A percentile compares a stretch with the other conserved stretches of the same genome.
phyloP scores from a whole-genome alignment of 35 echinoderm and acorn worm genomes.

The Lytechinus variegatus region DNA sequence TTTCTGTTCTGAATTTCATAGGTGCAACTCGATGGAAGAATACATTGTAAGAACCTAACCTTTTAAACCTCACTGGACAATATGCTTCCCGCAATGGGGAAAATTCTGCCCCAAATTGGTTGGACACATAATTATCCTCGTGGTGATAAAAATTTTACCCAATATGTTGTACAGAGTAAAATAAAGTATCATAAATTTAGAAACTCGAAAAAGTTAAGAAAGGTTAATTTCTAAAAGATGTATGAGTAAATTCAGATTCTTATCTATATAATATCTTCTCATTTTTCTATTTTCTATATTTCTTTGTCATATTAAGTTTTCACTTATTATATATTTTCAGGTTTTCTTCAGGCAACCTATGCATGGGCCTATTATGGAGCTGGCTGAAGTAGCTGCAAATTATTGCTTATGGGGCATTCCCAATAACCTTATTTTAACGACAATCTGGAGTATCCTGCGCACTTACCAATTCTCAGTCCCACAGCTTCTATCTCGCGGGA shows the following conservation, averaged over 20 bases:
- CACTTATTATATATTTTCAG: neutral
- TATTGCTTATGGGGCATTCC: neutral
- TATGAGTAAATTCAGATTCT: no score
- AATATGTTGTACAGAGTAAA: no score
- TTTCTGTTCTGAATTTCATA: neutral
- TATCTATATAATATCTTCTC: neutral
- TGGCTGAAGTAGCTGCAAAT: neutral
- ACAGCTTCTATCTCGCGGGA: neutral
- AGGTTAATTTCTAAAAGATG: no score
- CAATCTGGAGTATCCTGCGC: neutral
- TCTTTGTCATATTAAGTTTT: neutral
- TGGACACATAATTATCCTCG: no score
- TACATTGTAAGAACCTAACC: neutral
- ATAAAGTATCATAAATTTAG: no score
- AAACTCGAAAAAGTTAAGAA: no score
- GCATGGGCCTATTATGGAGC: neutral
- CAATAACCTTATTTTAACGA: neutral
- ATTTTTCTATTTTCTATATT: neutral
- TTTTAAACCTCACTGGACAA: no score
- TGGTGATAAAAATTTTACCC: no score
- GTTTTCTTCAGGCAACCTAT: neutral
- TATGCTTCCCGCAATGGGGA: no score
- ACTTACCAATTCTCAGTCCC: constrained; percentile 22
- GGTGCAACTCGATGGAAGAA: neutral
- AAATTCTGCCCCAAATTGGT: no score